A percentile compares a stretch with the other conserved stretches of the same genome.
Evolutionary conservation across 1,140 invertebrate genomes (phyloP).

Genomic region (Drosophila nannoptera): DNA sequence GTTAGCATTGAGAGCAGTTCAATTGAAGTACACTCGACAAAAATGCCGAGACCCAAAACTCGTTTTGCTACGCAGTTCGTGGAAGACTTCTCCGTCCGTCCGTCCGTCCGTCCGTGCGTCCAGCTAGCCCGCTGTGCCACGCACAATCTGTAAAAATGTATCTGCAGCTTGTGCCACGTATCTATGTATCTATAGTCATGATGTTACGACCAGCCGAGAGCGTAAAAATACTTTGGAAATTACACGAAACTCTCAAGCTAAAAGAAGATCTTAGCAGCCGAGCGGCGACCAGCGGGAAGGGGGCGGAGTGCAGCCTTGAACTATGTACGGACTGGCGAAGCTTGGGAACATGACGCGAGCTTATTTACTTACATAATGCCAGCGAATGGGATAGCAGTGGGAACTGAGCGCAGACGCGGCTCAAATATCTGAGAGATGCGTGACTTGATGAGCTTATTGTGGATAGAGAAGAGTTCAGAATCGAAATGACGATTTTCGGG

Average conservation of each 20-base stretch:
- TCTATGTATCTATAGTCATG: slow-evolving; percentile 17
- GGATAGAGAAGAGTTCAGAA: too few species aligned
- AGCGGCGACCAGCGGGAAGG: background rate
- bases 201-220: slow-evolving; percentile 22
- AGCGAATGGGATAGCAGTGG: background rate
- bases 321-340: slow-evolving; percentile 13
- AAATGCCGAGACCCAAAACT: slow-evolving; percentile 68
- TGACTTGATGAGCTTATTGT: slow-evolving; percentile 6
- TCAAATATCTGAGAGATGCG: background rate
- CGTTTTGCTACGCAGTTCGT: slow-evolving; percentile 61
- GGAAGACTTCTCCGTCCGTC: slow-evolving; percentile 48
- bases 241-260: slow-evolving; percentile 5
- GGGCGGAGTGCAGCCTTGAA: slow-evolving; percentile 33
- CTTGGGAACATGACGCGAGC: slow-evolving; percentile 43
- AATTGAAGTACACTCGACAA: slow-evolving; percentile 66
- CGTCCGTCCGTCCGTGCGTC: background rate
- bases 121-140: slow-evolving; percentile 34
- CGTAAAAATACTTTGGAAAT: slow-evolving; percentile 12
- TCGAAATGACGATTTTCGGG: too few species aligned
- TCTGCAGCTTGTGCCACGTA: slow-evolving; percentile 11
- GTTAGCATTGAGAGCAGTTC: slow-evolving; percentile 74
- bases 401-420: background rate
- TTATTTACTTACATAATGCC: slow-evolving; percentile 9
- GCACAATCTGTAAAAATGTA: slow-evolving; percentile 44
- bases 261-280: background rate